Conservation (phyloP, 1,140 invertebrate genomes). For the Tribolium madens region DNA sequence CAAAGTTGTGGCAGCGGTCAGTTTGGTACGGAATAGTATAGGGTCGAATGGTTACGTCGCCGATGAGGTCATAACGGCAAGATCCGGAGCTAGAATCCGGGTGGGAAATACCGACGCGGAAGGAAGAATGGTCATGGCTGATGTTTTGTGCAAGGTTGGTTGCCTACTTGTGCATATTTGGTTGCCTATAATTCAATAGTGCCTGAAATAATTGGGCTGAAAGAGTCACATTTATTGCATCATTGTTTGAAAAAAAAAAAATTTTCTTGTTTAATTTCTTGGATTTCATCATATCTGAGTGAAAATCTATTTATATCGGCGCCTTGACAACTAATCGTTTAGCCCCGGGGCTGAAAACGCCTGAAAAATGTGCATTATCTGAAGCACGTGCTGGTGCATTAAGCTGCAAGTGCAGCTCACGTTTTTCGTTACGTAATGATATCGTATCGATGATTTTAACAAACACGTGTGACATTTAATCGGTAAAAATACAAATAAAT, state of each 20-base stretch:
- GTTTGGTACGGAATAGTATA: slow-evolving; percentile 89
- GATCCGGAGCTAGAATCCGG: slow-evolving; percentile 86
- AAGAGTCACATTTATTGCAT: no score
- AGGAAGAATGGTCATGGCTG: slow-evolving; percentile 95
- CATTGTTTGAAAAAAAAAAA: no score
- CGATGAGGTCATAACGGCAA: slow-evolving; percentile 90
- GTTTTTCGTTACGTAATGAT: slow-evolving; percentile 51
- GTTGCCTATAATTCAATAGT: neutral
- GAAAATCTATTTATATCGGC: slow-evolving; percentile 18
- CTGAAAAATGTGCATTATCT: slow-evolving; percentile 31
- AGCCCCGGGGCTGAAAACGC: neutral
- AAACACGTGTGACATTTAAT: slow-evolving; percentile 53
- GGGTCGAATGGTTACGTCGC: slow-evolving; percentile 92
- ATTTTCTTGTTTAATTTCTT: neutral
- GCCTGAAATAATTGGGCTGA: no score
- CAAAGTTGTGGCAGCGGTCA: slow-evolving; percentile 87
- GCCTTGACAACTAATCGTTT: slow-evolving; percentile 18
- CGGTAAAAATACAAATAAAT: slow-evolving; percentile 45
- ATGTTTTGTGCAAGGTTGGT: slow-evolving; percentile 82
- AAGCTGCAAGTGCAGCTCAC: slow-evolving; percentile 46
- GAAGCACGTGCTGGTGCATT: slow-evolving; percentile 27
- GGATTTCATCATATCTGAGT: neutral
- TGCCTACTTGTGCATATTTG: neutral
- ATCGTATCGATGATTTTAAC: slow-evolving; percentile 23
- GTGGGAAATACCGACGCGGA: slow-evolving; percentile 97